Percentiles rank a stretch among this genome's conserved stretches.
Conservation (phyloP, 1,140 invertebrate species). For the Atta colombica region DNA sequence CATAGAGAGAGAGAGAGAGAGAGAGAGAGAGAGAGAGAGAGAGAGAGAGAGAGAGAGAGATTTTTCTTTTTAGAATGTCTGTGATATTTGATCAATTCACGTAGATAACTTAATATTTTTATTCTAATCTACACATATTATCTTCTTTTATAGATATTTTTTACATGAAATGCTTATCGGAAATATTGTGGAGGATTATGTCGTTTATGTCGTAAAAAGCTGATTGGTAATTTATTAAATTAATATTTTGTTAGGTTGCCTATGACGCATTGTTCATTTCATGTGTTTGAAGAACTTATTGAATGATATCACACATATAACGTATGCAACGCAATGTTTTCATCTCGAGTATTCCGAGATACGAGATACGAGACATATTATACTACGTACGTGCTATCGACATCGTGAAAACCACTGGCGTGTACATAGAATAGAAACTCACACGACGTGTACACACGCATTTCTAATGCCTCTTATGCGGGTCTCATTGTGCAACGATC, state of each 20-base stretch:
- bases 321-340: slow-evolving; percentile 24
- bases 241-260: slow-evolving; percentile 9
- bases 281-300: slow-evolving; percentile 26
- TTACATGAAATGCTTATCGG: background rate
- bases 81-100: background rate
- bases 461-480: slow-evolving; percentile 72
- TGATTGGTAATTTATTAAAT: slow-evolving; percentile 12
- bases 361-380: background rate
- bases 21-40: background rate
- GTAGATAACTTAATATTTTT: background rate
- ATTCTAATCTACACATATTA: background rate
- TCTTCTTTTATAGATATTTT: background rate
- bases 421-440: slow-evolving; percentile 60
- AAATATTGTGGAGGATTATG: background rate
- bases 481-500: slow-evolving; percentile 74
- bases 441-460: slow-evolving; percentile 54
- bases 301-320: background rate
- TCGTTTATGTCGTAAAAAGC: background rate
- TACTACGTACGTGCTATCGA: slow-evolving; percentile 23
- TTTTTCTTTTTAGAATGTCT: background rate
- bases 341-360: slow-evolving; percentile 21
- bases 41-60: too few relatives aligned
- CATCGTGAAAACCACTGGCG: slow-evolving; percentile 61
- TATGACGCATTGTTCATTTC: slow-evolving; percentile 8
- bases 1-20: background rate